Conservation (phyloP, 53 echinoderm and acorn worm species). For the Pentamera pediparva region DNA sequence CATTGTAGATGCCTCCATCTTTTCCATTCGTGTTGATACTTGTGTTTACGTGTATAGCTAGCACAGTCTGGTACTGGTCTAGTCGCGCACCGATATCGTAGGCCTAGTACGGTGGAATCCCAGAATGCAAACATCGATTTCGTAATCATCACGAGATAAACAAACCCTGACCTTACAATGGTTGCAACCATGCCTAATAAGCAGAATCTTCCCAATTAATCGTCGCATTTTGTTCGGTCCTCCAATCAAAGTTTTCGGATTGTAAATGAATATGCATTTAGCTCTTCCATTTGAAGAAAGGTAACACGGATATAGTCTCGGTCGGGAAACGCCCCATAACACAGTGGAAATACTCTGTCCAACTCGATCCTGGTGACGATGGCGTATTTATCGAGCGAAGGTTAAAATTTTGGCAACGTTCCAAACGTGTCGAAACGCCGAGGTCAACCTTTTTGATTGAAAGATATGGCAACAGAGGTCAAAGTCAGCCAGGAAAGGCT, state of each 20-base stretch:
- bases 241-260: slow-evolving; percentile 2
- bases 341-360: too few relatives aligned
- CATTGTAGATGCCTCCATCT: slow-evolving; percentile 63
- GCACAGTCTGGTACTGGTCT: not conserved
- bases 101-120: not conserved
- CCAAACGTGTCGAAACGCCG: too few relatives aligned
- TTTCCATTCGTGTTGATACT: not conserved
- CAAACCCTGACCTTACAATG: not conserved
- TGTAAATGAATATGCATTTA: not conserved
- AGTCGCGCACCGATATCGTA: not conserved
- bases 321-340: slow-evolving; percentile 17
- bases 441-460: too few relatives aligned
- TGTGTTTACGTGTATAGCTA: not conserved
- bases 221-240: not conserved
- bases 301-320: not conserved
- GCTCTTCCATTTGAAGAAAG: not conserved
- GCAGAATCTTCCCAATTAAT: not conserved
- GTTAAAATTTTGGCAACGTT: too few relatives aligned
- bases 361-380: too few relatives aligned
- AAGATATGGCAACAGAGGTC: too few relatives aligned
- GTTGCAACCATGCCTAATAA: not conserved
- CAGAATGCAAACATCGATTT: not conserved
- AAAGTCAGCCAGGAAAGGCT: too few relatives aligned
- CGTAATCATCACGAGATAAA: not conserved
- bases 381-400: too few relatives aligned